A percentile compares a stretch with the other conserved stretches of the same genome.
phyloP scores from a whole-genome alignment of 2,797 vertebrate genomes.

The Pangasius sanitwongsei region DNA sequence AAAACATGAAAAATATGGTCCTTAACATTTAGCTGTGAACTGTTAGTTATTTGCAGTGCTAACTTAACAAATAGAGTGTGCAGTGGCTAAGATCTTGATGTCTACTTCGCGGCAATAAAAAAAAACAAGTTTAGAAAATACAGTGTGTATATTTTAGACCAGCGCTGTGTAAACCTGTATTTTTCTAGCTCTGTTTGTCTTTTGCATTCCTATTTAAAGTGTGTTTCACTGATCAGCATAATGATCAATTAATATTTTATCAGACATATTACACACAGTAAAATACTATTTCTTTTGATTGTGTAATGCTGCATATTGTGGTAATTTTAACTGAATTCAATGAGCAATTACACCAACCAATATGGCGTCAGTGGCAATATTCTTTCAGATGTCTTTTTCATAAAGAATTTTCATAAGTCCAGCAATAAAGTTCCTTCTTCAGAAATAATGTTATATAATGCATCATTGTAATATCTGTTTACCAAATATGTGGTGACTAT shows the following conservation, averaged over 20 bases:
- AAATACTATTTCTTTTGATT: not conserved
- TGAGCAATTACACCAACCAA: not conserved
- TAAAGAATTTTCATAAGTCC: not conserved
- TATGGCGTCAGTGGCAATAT: not conserved
- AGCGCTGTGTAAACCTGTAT: not conserved
- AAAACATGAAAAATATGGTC: not conserved
- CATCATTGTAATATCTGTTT: not conserved
- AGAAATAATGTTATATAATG: not conserved
- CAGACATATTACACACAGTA: not conserved
- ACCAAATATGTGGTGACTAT: too few species aligned
- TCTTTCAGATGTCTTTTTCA: not conserved
- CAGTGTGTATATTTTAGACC: not conserved
- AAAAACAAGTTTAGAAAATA: not conserved
- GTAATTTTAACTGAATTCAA: not conserved
- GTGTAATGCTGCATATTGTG: not conserved
- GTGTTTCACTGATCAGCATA: too few species aligned
- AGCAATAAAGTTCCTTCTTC: not conserved
- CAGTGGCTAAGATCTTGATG: not conserved
- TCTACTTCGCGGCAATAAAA: not conserved
- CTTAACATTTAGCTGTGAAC: not conserved
- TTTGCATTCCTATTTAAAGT: not conserved
- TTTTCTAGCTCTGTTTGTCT: not conserved
- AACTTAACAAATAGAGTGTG: not conserved
- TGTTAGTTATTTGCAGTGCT: not conserved
- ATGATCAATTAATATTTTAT: not conserved